A percentile compares a stretch with the other conserved stretches of the same genome.
Evolutionary conservation across 2,113 vertebrate species (phyloP).

Genomic region (Pan paniscus): DNA sequence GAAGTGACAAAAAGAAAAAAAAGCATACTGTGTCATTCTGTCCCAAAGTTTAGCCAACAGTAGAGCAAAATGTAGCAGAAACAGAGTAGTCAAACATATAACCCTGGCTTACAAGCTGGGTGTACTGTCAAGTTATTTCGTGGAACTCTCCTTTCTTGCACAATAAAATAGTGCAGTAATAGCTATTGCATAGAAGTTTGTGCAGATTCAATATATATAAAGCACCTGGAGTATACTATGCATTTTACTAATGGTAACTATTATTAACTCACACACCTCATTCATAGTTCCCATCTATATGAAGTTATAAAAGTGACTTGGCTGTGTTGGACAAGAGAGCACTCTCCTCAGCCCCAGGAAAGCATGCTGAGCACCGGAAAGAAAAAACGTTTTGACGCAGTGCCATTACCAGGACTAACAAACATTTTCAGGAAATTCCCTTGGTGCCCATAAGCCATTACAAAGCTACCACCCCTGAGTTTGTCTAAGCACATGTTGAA

Average conservation of each 20-base stretch:
- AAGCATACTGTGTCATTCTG: not conserved
- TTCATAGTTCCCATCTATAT: not conserved
- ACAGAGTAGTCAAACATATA: not conserved
- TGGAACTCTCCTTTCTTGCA: not conserved
- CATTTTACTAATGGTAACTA: not conserved
- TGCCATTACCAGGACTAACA: not conserved
- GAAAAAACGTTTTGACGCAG: not conserved
- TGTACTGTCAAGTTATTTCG: not conserved
- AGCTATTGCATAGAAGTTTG: not conserved
- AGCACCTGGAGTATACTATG: accelerated
- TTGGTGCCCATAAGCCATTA: not conserved
- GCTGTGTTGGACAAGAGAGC: not conserved
- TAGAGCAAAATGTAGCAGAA: not conserved
- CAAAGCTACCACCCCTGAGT: not conserved
- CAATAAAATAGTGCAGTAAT: not conserved
- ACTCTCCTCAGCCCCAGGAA: not conserved
- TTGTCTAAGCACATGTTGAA: not conserved
- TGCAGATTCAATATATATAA: not conserved
- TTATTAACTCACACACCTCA: not conserved
- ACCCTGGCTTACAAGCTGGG: not conserved
- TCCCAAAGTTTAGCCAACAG: not conserved
- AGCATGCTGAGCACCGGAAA: not conserved
- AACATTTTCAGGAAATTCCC: not conserved
- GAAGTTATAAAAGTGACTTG: not conserved
- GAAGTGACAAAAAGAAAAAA: not conserved